Base-by-base conservation (phyloP, 2,888 invertebrate species). In the Aromia moschata region DNA sequence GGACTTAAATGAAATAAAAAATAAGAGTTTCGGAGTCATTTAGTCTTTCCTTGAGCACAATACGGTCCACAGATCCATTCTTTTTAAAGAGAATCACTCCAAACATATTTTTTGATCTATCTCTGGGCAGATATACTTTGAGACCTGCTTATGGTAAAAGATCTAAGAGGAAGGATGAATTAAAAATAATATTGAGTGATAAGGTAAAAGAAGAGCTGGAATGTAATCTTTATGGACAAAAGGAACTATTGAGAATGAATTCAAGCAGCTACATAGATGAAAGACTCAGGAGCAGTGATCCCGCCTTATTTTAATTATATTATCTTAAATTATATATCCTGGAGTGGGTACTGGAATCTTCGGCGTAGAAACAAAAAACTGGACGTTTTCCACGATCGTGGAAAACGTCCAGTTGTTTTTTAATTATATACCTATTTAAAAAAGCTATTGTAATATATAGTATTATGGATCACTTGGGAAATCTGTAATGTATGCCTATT, bases 101-200 rank as follows among this genome's bases (percentile, higher is more conserved):
- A 1, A 62, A 65, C 40, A 61, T 64, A 14, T 69, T 69, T 51
- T 65, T 68, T 20, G 68, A 70, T 37, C 60, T 70, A 60, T 36
- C 65, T 17, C 36, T 68, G 40, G 63, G 65, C 14, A 61, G 51
- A 16, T 67, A 63, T 25, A 58, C 56, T 11, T 61, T 70, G 7
- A 60, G 60, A 31, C 37, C 49, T 11, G 44, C 31, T 9, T 12
- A 46, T 38, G 43, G 43, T 4, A 37, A 30, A 10, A 38, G 12
- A 1, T 33, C 43, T 9, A 37, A 36, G 2, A 44, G 11, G 5
- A 18, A 16, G 1, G 44, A 44, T 12, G 14, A 25, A 2, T 47
- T 47, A 36, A 33, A 47, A 17, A 18, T 47, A 47, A 47, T 47
- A 17, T 17, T 47, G 10, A 36, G 11, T 15, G 54, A 54, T 20